phyloP scores from a whole-genome alignment of 2,113 vertebrate genomes.

The Sus scrofa region DNA sequence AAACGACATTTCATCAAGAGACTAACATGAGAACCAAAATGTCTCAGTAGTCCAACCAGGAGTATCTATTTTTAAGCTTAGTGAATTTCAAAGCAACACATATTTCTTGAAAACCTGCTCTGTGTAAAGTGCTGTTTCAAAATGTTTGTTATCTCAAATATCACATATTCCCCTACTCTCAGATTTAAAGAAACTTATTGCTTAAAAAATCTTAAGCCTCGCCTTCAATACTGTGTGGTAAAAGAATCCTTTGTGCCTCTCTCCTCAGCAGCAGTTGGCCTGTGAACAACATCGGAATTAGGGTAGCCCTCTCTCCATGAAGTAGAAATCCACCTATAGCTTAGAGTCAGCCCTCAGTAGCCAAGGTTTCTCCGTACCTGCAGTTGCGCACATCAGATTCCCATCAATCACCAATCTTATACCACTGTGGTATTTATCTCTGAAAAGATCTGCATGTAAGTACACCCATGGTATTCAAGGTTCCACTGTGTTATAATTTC shows the following conservation, averaged over 20 bases:
- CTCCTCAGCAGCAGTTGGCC: not conserved
- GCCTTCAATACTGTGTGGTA: not conserved
- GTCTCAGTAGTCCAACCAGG: not conserved
- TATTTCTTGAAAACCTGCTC: not conserved
- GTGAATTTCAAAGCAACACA: slow-evolving; percentile 4
- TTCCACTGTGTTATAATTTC: not conserved
- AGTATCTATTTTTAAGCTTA: not conserved
- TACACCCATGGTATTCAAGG: not conserved
- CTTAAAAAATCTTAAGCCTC: not conserved
- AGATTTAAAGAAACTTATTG: not conserved
- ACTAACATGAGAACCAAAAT: not conserved
- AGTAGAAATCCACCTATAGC: too few species aligned
- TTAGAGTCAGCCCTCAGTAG: not conserved
- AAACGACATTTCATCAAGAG: not conserved
- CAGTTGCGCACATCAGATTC: not conserved
- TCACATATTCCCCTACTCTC: not conserved
- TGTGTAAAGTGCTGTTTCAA: not conserved
- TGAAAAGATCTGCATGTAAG: not conserved
- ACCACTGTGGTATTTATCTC: not conserved
- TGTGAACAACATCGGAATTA: not conserved
- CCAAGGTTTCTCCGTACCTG: not conserved
- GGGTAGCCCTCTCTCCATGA: not conserved
- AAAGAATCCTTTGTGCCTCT: not conserved
- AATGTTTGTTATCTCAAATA: slow-evolving; percentile 34
- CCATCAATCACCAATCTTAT: not conserved